phyloP scores from a whole-genome alignment of 2,888 invertebrate genomes.

The Chironomus riparius region DNA sequence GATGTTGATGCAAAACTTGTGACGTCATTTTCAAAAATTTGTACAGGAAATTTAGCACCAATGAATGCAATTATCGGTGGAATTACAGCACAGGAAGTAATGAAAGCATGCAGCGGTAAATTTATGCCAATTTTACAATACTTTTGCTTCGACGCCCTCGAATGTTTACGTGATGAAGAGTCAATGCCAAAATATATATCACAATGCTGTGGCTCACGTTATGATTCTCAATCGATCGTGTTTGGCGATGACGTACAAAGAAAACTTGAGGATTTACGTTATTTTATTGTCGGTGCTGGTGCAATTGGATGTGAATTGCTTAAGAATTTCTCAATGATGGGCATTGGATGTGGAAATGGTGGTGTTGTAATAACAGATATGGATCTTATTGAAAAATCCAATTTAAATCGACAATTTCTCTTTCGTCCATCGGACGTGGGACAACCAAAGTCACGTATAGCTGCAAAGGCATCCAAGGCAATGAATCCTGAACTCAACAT shows the following conservation, averaged over 20 bases:
- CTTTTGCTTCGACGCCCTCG: slow-evolving; percentile 92
- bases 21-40: slow-evolving; percentile 44
- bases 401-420: slow-evolving; percentile 95
- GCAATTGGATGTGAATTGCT: slow-evolving; percentile 95
- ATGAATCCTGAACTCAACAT: slow-evolving; percentile 79
- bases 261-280: slow-evolving; percentile 63
- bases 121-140: slow-evolving; percentile 89
- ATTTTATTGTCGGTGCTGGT: slow-evolving; percentile 63
- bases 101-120: slow-evolving; percentile 96
- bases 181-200: slow-evolving; percentile 61
- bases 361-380: slow-evolving; percentile 91
- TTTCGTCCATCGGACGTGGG: slow-evolving; percentile 93
- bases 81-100: slow-evolving; percentile 93
- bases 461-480: slow-evolving; percentile 72
- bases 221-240: slow-evolving; percentile 86
- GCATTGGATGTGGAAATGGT: slow-evolving; percentile 77
- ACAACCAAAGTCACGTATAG: slow-evolving; percentile 82
- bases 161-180: slow-evolving; percentile 79
- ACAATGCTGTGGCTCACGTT: slow-evolving; percentile 54
- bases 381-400: slow-evolving; percentile 98
- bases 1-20: slow-evolving; percentile 52
- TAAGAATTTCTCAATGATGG: slow-evolving; percentile 98
- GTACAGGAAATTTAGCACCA: slow-evolving; percentile 73
- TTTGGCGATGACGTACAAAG: slow-evolving; percentile 88
- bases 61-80: slow-evolving; percentile 94